Evolutionary conservation across 2,888 invertebrate genomes (phyloP), one percentile per base, ranked within the genome.

Genomic region (Synanthedon formicaeformis): DNA sequence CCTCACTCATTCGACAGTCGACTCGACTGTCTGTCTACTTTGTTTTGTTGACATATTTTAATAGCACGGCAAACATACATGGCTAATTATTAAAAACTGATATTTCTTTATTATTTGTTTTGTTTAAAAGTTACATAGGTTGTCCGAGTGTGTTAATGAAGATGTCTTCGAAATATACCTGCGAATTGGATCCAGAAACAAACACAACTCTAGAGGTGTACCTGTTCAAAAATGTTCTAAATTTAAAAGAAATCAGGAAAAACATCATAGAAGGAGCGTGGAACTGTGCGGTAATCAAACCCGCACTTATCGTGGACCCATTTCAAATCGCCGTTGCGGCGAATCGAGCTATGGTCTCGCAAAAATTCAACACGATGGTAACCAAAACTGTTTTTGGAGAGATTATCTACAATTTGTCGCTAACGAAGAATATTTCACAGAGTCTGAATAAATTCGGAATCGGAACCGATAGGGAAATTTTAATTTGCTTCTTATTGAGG

Each of bases 361-460:
- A 88, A 51, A 88, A 85, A 61, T 68, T 67, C 1, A 69, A 73
- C 11, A 75, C 71, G 41, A 75, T 91, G 67, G 89, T 89, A 0
- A 93, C 93, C 0, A 90, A 88, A 63, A 89, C 86, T 8, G 64
- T 93, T 1, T 90, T 83, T 65, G 89, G 92, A 0, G 93, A 94
- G 75, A 86, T 93, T 51, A 66, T 94, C 14, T 93, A 88, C 67
- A 92, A 91, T 70, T 77, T 94, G 55, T 93, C 93, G 0, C 73
- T 90, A 1, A 90, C 92, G 0, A 92, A 90, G 65, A 93, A 92
- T 62, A 94, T 94, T 58, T 88, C 91, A 3, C 90, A 91, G 58
- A 92, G 93, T 56, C 78, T 94, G 51, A 80, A 71, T 51, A 91
- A 85, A 56, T 93, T 93, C 75, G 92, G 93, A 1, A 86, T 91